A percentile compares a stretch with the other conserved stretches of the same genome.
phyloP scores from a whole-genome alignment of 2,113 vertebrate genomes.

The Athene noctua region DNA sequence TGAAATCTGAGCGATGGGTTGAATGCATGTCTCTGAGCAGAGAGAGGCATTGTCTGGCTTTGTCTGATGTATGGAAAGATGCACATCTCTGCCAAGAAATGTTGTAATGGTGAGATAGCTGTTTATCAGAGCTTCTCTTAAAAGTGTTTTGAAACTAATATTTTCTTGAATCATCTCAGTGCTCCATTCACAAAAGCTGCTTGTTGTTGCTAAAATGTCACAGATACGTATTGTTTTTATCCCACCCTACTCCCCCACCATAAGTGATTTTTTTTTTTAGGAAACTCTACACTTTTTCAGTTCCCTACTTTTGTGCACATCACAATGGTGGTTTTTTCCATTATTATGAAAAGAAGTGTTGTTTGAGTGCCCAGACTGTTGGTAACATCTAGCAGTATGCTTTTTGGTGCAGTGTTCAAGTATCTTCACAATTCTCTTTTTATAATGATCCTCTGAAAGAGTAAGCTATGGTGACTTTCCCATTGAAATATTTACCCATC shows the following conservation, averaged over 20 bases:
- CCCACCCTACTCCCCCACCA: not conserved
- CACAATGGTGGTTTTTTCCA: not conserved
- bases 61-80: fast-evolving
- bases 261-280: not conserved
- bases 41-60: not conserved
- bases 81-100: not conserved
- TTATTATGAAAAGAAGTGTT: not conserved
- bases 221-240: not conserved
- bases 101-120: not conserved
- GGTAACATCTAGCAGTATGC: slow-evolving; percentile 8
- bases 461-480: not conserved
- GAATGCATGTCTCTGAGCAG: not conserved
- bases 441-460: not conserved
- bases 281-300: not conserved
- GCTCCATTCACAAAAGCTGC: not conserved
- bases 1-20: not conserved
- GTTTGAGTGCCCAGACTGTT: not conserved
- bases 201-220: not conserved
- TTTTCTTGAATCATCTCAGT: not conserved
- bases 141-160: not conserved
- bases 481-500: not conserved
- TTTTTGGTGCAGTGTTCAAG: not conserved
- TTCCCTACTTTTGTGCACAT: not conserved
- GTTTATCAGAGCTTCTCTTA: not conserved
- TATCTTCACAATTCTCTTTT: slow-evolving; percentile 17